Evolutionary conservation across 2,797 vertebrate genomes (phyloP), one percentile per base, ranked within the genome.

Genomic region (Anguilla marmorata): DNA sequence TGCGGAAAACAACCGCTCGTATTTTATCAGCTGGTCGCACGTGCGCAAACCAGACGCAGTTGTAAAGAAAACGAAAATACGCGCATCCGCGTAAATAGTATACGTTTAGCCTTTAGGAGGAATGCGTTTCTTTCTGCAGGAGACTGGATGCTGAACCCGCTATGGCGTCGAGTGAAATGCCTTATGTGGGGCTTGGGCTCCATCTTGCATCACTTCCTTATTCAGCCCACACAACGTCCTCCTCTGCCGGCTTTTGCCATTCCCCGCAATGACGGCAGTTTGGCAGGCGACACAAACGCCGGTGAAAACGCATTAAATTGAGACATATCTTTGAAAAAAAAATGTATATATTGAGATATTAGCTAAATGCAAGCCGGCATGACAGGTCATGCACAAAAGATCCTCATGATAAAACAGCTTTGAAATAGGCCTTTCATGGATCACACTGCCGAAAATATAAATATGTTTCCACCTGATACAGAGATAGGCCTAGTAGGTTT

Each of bases 1-100:
- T 3, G 33, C 19, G 12, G 33, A 50, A 50, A 82, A 33, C 21
- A 82, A 82, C 45, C 7, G 79, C 79, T 50, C 79, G 3, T n/a
- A 27, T 89, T 66, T 89, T 94, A 95, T 95, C 95, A 93, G 93
- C 91, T 92, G 92, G 91, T 33, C 54, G 33, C 45, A 82, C 24
- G 79, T 82, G 21, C 50, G 21, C 41, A 21, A 21, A 50, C 58
- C 50, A 19, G 92, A 90, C 90, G 92, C 90, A 90, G 89, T 94
- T 94, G 94, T 33, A 24, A 14, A 21, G 45, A 50, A 9, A 50
- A 50, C n/a, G n/a, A 48, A 50, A n/a, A 82, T 50, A 9, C 11
- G 7, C 21, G 24, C n/a, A 69, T 27, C 21, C n/a, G 8, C 90
- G 88, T 91, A 91, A 93, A 90, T 91, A 84, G 91, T 74, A 60